Evolutionary conservation across 2,888 invertebrate genomes (phyloP).

Genomic region (Troilus luridus): DNA sequence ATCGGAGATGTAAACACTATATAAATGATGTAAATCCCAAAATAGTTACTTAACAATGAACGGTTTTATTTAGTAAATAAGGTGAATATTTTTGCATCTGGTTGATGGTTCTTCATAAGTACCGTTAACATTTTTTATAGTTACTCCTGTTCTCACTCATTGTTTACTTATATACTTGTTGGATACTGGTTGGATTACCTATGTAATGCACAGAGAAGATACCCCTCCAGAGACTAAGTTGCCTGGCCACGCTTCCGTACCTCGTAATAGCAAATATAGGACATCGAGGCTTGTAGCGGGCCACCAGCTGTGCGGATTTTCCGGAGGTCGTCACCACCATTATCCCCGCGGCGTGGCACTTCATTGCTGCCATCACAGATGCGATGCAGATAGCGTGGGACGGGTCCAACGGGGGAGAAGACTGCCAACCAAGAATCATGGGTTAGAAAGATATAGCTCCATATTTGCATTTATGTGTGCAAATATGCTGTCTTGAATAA

Average conservation of each 20-base stretch:
- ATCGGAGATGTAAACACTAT: too few relatives aligned
- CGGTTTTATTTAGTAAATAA: neutral
- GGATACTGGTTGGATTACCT: conserved; percentile 69
- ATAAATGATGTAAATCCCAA: neutral
- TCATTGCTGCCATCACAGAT: conserved; percentile 81
- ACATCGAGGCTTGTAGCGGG: conserved; percentile 79
- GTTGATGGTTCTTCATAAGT: too few relatives aligned
- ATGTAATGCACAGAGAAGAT: conserved; percentile 77
- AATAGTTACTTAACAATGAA: neutral
- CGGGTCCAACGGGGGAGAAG: conserved; percentile 75
- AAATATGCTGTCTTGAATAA: too few relatives aligned
- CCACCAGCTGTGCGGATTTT: conserved; percentile 79
- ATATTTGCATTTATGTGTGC: neutral
- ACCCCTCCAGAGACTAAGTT: conserved; percentile 79
- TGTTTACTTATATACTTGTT: neutral
- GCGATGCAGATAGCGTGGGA: conserved; percentile 80
- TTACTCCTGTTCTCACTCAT: neutral
- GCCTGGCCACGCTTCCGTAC: conserved; percentile 77
- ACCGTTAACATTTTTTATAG: too few relatives aligned
- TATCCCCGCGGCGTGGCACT: conserved; percentile 80
- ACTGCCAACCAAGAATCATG: conserved; percentile 67
- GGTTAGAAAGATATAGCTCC: neutral
- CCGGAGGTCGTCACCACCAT: conserved; percentile 84
- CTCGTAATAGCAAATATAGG: conserved; percentile 83
- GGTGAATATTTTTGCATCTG: neutral